These are phyloP conservation scores for Saccostrea echinata DNA, from an alignment of 1,140 invertebrate genomes.

Conservation along the genomic window DNA sequence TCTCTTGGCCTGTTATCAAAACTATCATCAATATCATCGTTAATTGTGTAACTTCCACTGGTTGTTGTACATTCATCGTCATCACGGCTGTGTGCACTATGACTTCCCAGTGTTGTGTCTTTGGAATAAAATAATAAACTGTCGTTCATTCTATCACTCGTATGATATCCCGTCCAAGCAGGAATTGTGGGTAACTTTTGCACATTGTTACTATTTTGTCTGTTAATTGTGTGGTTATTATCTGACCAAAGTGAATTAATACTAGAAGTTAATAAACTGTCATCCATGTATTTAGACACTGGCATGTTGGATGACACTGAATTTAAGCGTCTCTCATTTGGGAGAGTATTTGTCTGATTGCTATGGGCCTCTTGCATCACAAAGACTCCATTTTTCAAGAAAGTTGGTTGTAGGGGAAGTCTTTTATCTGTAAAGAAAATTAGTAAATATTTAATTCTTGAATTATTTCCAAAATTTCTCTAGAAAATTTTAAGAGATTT, in stretches of 20 bases:
- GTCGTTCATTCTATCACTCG: slow-evolving; percentile 43
- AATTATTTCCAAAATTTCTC: not conserved
- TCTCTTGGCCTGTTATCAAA: slow-evolving; percentile 49
- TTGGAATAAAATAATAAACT: slow-evolving; percentile 54
- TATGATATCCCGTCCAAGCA: slow-evolving; percentile 43
- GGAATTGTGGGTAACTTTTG: slow-evolving; percentile 54
- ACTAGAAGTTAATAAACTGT: slow-evolving; percentile 56
- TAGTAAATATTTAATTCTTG: not conserved
- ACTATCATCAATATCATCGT: slow-evolving; percentile 56
- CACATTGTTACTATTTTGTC: slow-evolving; percentile 48
- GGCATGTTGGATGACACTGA: not conserved
- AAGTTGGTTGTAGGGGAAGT: not conserved
- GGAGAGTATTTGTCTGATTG: not conserved
- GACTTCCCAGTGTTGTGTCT: slow-evolving; percentile 51
- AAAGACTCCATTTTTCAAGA: slow-evolving; percentile 20
- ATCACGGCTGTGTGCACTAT: slow-evolving; percentile 59
- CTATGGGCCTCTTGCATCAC: not conserved
- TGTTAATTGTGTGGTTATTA: slow-evolving; percentile 43
- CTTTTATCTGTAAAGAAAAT: slow-evolving; percentile 34
- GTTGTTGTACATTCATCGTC: slow-evolving; percentile 55
- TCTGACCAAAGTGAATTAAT: slow-evolving; percentile 56
- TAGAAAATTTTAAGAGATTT: no score
- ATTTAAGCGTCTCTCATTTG: slow-evolving; percentile 19
- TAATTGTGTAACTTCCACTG: slow-evolving; percentile 56
- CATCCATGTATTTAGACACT: slow-evolving; percentile 47